These are phyloP conservation scores for cat (Felis catus) DNA, from an alignment of 2,113 vertebrate genomes.

Conservation along the genomic window DNA sequence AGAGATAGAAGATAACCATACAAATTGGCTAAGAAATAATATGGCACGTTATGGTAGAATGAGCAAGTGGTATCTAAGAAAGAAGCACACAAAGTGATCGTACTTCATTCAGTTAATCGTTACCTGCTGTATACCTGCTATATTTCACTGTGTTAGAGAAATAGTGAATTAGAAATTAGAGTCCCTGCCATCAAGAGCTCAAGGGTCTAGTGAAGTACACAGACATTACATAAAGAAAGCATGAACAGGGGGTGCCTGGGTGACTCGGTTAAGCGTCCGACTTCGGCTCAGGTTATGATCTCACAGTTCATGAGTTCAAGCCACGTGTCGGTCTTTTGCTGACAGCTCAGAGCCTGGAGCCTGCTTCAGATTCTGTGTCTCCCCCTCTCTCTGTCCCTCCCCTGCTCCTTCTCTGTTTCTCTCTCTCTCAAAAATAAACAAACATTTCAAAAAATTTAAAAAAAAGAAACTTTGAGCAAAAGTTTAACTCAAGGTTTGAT, in stretches of 20 bases:
- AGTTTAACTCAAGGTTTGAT: background rate
- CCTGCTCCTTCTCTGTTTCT: too few relatives aligned
- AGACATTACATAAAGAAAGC: background rate
- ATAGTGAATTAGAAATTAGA: background rate
- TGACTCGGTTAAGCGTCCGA: too few relatives aligned
- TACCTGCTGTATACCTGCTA: background rate
- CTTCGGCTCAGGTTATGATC: too few relatives aligned
- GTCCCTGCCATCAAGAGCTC: background rate
- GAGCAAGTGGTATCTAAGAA: background rate
- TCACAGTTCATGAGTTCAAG: too few relatives aligned
- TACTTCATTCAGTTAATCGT: background rate
- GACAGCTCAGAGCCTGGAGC: too few relatives aligned
- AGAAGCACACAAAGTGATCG: background rate
- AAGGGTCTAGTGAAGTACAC: background rate
- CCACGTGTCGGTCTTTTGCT: too few relatives aligned
- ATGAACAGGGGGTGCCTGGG: background rate
- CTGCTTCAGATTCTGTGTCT: too few relatives aligned
- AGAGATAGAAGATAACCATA: background rate
- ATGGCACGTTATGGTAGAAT: background rate
- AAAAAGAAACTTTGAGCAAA: background rate
- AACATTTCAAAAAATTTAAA: too few relatives aligned
- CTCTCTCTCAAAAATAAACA: too few relatives aligned
- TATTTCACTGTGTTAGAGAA: background rate
- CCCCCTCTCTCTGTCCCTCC: too few relatives aligned
- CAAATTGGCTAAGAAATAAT: background rate